Evolutionary conservation across 2,113 vertebrate genomes (phyloP), one percentile per base, ranked within the genome.

Genomic region (Oreochromis spilurus): DNA sequence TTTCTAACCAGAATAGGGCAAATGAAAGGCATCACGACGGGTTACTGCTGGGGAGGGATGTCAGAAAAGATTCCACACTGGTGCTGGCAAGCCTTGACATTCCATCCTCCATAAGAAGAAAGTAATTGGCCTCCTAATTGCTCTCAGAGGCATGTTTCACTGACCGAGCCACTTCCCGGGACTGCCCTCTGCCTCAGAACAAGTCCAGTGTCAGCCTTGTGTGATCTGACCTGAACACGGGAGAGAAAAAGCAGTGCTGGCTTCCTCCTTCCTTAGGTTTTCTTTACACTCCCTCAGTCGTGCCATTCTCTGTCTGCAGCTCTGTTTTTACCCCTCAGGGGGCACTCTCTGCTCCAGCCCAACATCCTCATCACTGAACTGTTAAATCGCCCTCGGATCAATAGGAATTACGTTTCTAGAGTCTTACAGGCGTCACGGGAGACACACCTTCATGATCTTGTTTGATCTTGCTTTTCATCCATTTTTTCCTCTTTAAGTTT

Each of bases 51-150:
- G 81, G 55, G 58, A 91, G 24, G 54, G 84, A 70, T 92, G 89
- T 93, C 90, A 87, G 55, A 78, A 52, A 87, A 40, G 83, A 85
- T 84, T 82, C 83, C 65, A 81, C 12, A 9, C 79, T 72, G 65
- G 21, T 82, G 85, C 83, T 75, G 88, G 86, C 87, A 9, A 88
- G 86, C 17, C 82, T 50, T 89, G 91, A 92, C 91, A 85, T 85
- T 79, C 85, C 58, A 19, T 53, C 82, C 84, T 81, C 84, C 78
- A 83, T 86, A 84, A 91, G 87, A 82, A 81, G 84, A 62, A 87
- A 75, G 79, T 91, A 94, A 95, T 94, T 95, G 92, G 92, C 84
- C 79, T 65, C 81, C 58, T 93, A 93, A 93, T 94, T 95, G 90
- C 80, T 87, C 91, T 93, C 81, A 54, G 86, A 84, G 92, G 90